A percentile compares a stretch with the other conserved stretches of the same genome.
These are phyloP conservation scores for crab-eating macaque (Macaca fascicularis) DNA, from an alignment of 2,113 vertebrate species.

Conservation along the genomic window T2T-MFA8v1.1 NC_088377.1:113102501-113103000, in stretches of 20 bases:
- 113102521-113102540: background rate
- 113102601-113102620: conserved; percentile 59
- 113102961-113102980: background rate
- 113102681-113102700: background rate
- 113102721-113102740: background rate
- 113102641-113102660: conserved; percentile 39
- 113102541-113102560: background rate
- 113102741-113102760: background rate
- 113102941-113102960: background rate
- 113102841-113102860: background rate
- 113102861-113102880: background rate
- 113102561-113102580: background rate
- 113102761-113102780: background rate
- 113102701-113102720: conserved; percentile 12
- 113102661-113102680: background rate
- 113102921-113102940: background rate
- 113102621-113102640: background rate
- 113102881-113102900: background rate
- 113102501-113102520: background rate
- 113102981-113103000: background rate
- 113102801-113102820: background rate
- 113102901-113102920: background rate
- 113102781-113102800: background rate
- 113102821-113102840: background rate
- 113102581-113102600: background rate